Conservation (phyloP, 2,113 vertebrate genomes). For the Conger conger region DNA sequence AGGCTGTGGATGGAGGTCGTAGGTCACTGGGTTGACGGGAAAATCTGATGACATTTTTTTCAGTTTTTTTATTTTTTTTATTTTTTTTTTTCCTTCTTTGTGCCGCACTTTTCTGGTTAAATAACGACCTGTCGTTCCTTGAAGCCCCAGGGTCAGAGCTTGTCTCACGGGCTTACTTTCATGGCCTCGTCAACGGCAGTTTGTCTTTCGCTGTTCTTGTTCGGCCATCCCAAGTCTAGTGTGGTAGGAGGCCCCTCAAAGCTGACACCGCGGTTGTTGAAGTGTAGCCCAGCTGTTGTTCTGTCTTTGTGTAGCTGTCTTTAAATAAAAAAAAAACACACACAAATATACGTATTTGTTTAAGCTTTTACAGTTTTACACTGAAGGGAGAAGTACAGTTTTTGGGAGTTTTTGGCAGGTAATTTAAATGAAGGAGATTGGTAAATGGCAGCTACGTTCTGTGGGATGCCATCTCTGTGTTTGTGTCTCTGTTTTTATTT, state of each 20-base stretch:
- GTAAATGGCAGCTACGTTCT: not conserved
- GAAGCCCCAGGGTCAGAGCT: not conserved
- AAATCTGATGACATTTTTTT: not conserved
- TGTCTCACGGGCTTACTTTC: not conserved
- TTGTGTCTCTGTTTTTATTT: not conserved
- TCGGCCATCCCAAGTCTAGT: not conserved
- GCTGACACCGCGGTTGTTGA: too few relatives aligned
- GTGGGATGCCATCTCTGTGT: not conserved
- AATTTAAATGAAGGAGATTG: not conserved
- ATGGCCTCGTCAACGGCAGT: not conserved
- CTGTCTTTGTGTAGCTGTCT: too few relatives aligned
- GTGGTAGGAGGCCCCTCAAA: too few relatives aligned
- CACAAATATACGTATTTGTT: too few relatives aligned
- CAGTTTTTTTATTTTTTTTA: too few relatives aligned
- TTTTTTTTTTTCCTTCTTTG: not conserved
- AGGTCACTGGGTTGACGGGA: not conserved
- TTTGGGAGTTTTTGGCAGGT: not conserved
- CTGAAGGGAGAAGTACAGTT: not conserved
- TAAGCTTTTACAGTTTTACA: not conserved
- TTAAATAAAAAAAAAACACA: too few relatives aligned
- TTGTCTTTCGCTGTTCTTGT: not conserved
- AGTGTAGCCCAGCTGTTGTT: too few relatives aligned
- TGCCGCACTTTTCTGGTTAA: not conserved
- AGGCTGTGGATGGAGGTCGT: not conserved
- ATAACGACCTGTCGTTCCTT: not conserved